phyloP scores from a whole-genome alignment of 2,888 invertebrate species.

The Linnaemya vulpina region DNA sequence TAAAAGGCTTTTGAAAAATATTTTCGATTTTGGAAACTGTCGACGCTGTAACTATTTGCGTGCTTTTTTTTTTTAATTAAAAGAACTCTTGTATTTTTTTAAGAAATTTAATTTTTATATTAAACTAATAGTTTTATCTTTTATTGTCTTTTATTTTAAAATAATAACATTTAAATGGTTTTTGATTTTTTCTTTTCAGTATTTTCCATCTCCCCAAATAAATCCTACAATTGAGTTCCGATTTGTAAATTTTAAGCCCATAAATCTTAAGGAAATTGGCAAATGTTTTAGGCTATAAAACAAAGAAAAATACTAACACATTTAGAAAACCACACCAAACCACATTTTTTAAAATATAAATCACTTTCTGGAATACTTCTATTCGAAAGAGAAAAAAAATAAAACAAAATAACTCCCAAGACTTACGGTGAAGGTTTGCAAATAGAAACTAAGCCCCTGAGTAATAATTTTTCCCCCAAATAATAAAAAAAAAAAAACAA shows the following conservation, averaged over 20 bases:
- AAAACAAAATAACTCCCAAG: not conserved
- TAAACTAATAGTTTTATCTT: not conserved
- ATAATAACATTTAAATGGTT: not conserved
- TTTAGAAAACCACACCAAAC: constrained; percentile 14
- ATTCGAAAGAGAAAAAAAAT: constrained; percentile 7
- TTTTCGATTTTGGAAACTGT: too few relatives aligned
- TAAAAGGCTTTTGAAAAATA: too few relatives aligned
- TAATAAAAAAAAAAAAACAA: not conserved
- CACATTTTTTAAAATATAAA: constrained; percentile 48
- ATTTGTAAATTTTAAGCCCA: constrained; percentile 49
- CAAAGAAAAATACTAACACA: not conserved
- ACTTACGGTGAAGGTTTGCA: constrained; percentile 13
- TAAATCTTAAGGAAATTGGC: constrained; percentile 69
- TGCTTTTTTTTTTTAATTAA: too few relatives aligned
- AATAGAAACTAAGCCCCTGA: constrained; percentile 42
- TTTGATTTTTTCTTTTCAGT: not conserved
- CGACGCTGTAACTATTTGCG: too few relatives aligned
- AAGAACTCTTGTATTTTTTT: too few relatives aligned
- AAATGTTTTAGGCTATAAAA: constrained; percentile 34
- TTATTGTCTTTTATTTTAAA: not conserved
- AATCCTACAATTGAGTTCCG: constrained; percentile 54
- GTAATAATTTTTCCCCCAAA: not conserved
- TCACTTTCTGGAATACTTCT: constrained; percentile 18
- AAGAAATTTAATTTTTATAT: too few relatives aligned
- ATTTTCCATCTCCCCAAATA: constrained; percentile 22